Evolutionary conservation across 1,140 invertebrate genomes (phyloP), one percentile per base, ranked within the genome.

Genomic region (Bombus picipes): DNA sequence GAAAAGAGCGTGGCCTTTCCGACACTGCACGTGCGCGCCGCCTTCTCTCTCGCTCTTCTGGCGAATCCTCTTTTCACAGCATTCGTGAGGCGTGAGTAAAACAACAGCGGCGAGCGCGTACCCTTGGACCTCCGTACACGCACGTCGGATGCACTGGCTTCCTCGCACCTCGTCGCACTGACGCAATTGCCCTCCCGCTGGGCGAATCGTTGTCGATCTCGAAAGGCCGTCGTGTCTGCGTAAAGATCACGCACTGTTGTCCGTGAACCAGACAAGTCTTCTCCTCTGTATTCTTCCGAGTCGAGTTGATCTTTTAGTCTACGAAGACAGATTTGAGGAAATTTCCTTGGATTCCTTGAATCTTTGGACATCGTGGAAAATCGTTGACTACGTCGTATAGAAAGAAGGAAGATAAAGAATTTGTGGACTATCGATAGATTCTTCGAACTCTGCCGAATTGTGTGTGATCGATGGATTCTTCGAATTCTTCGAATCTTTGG

Each of bases 1-100:
- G 84, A 81, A 81, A 85, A 85, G 79, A 85, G 71, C 84, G 84
- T 85, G 84, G 59, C 78, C 79, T 81, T 85, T 81, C 79, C 84
- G 84, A 62, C 71, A 81, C 78, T 81, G 84, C 84, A 85, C 84
- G 84, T 85, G 84, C 84, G 84, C 84, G 71, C 59, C 79, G 9
- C 59, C 37, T 72, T 41, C 59, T 39, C 70, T 25, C 28, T 41
- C 37, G 43, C 70, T 18, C 78, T 13, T 37, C 5, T 10, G 18
- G 65, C 6, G 25, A 28, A 70, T 68, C 41, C 59, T 75, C 73
- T 70, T 83, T 78, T 57, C 73, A 47, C 81, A 78, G 34, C 74
- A 41, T 43, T 47, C 59, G 53, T 39, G 53, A 47, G 77, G 34
- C 76, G 66, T 59, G 83, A 85, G 83, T 66, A 37, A 74, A 65